Evolutionary conservation across 2,797 vertebrate genomes (phyloP), one percentile per base, ranked within the genome.

Genomic region (Pseudochaenichthys georgianus): DNA sequence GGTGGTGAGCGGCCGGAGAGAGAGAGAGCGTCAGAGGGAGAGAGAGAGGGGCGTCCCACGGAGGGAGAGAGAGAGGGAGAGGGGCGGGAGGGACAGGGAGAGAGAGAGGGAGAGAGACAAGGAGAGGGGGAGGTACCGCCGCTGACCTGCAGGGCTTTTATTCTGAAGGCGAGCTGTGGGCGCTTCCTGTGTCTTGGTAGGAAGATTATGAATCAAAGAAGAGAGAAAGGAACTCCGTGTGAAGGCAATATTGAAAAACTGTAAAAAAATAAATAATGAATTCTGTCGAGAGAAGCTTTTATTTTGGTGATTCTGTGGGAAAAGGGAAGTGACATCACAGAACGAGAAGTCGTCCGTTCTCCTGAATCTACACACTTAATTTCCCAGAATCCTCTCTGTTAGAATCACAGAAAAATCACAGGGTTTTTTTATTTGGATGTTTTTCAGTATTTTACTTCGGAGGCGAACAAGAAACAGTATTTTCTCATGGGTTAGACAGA

Each of bases 51-150:
- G 83, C 0, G 87, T 66, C 0, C 89, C 85, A 0, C 86, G 90
- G 0, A 83, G 90, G 0, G 92, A 92, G 5, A 65, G 92, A 0
- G 90, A 90, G 71, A 86, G 97, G 45, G 96, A 97, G 70, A 83
- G 97, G 54, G 85, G 97, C 97, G 47, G 95, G 96, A 91, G 97
- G 89, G 97, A 98, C 84, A 92, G 34, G 3, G 34, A 34, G 34
- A 65, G 34, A 34, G 34, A 34, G 34, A 67, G 34, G 8, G 34
- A 34, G 34, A 34, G 94, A 23, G 94, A 95, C 77, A 95, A 95
- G 74, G 97, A 98, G 91, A 95, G 97, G 91, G 97, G 97, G 43
- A 95, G 97, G 87, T 98, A 99, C 81, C 94, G 97, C 89, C 96
- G 98, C 96, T 99, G 87, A 91, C 59, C 31, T 13, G 52, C 50